Conservation (phyloP, 2,888 invertebrate genomes). For the Caenorhabditis zanzibari region DNA sequence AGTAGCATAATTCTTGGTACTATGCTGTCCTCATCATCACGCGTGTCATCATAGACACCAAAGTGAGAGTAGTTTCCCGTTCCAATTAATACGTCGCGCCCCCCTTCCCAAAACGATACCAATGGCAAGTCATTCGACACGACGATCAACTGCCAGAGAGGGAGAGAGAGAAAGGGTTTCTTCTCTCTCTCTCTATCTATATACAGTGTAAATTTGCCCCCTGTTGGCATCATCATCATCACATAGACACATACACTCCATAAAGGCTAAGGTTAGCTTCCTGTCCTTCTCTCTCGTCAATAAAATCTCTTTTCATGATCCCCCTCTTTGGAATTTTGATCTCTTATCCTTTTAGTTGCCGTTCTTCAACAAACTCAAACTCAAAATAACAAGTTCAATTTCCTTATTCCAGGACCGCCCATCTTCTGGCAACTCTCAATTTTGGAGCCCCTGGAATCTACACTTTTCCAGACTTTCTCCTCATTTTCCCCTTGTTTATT, state of each 20-base stretch:
- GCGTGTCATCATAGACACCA: conserved; percentile 35
- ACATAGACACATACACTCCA: conserved; percentile 40
- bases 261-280: conserved; percentile 41
- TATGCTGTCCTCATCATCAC: conserved; percentile 22
- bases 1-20: conserved; percentile 47
- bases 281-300: conserved; percentile 31
- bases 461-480: not conserved
- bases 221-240: conserved; percentile 48
- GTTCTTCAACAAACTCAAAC: not conserved
- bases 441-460: not conserved
- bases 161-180: conserved; percentile 45
- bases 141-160: conserved; percentile 18
- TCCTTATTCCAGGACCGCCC: too few species aligned
- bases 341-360: not conserved
- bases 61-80: conserved; percentile 46
- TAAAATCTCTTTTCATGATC: conserved; percentile 18
- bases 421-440: not conserved
- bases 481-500: not conserved
- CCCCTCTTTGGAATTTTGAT: not conserved
- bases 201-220: conserved; percentile 53
- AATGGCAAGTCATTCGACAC: conserved; percentile 33
- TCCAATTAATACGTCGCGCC: conserved; percentile 46
- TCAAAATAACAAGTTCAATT: not conserved
- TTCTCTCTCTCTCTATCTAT: conserved; percentile 8
- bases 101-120: conserved; percentile 32